phyloP scores from a whole-genome alignment of 1,140 invertebrate genomes.

The Lithobius niger region DNA sequence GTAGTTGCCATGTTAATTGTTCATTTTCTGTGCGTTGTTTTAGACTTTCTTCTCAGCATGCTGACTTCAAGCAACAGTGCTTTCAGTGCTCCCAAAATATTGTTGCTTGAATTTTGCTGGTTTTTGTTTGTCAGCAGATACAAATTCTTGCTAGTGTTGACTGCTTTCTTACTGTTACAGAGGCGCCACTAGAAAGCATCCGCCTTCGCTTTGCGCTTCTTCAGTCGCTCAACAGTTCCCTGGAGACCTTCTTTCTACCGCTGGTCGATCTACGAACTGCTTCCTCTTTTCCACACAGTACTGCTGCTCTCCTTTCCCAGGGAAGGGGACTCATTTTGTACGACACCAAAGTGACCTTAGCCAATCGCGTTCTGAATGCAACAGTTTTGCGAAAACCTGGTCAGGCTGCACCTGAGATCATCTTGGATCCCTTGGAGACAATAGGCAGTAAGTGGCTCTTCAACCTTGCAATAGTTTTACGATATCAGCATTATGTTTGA shows the following conservation, averaged over 20 bases:
- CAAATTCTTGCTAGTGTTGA: too few species aligned
- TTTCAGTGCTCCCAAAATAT: too few species aligned
- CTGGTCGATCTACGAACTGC: constrained; percentile 29
- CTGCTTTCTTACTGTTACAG: constrained; percentile 17
- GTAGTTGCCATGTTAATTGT: too few species aligned
- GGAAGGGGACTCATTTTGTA: constrained; percentile 27
- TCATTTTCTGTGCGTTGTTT: too few species aligned
- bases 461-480: too few species aligned
- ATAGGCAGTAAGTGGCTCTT: constrained; percentile 23
- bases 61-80: too few species aligned
- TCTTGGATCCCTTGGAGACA: constrained; percentile 28
- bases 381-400: constrained; percentile 30
- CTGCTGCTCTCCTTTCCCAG: constrained; percentile 23
- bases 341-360: constrained; percentile 27
- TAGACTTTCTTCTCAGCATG: too few species aligned
- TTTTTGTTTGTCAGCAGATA: too few species aligned
- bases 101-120: too few species aligned
- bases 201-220: constrained; percentile 30
- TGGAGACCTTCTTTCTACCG: constrained; percentile 30
- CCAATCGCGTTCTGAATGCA: constrained; percentile 30
- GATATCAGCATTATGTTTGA: too few species aligned
- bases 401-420: constrained; percentile 32
- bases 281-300: constrained; percentile 18
- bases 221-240: constrained; percentile 28
- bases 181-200: constrained; percentile 28